phyloP scores from a whole-genome alignment of 2,888 invertebrate genomes.

The Apamea monoglypha region DNA sequence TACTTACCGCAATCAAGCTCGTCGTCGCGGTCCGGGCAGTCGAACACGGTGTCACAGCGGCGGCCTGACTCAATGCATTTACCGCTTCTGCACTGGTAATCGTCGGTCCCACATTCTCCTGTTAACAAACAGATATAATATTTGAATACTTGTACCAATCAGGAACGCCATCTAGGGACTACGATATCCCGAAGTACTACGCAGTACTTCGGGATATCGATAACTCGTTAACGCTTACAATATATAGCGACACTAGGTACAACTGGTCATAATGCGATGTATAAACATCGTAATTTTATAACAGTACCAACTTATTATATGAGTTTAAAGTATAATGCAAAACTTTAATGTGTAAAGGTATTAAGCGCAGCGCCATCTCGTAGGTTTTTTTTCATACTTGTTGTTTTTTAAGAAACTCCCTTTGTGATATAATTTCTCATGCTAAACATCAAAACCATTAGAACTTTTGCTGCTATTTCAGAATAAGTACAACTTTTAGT shows the following conservation, averaged over 20 bases:
- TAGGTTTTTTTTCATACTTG: background rate
- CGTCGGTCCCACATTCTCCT: constrained; percentile 83
- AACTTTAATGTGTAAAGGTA: too few species aligned
- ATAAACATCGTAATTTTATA: too few species aligned
- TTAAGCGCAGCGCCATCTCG: constrained; percentile 14
- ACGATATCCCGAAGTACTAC: background rate
- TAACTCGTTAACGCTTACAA: background rate
- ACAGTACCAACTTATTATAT: background rate
- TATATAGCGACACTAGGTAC: background rate
- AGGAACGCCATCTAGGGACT: constrained; percentile 32
- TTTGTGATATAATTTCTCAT: background rate
- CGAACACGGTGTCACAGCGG: constrained; percentile 91
- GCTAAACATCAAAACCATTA: background rate
- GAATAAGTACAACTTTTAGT: background rate
- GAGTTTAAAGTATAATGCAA: background rate
- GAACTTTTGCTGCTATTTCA: background rate
- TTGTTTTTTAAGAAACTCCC: background rate
- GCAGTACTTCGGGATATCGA: too few species aligned
- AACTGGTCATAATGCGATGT: background rate
- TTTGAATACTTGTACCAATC: background rate
- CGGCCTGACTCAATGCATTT: constrained; percentile 89
- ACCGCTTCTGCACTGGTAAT: constrained; percentile 90
- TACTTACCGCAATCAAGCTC: constrained; percentile 91
- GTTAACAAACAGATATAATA: constrained; percentile 69
- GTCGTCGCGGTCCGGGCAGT: constrained; percentile 91